Conservation (phyloP, 2,113 vertebrate species). For the Myotis davidii region DNA sequence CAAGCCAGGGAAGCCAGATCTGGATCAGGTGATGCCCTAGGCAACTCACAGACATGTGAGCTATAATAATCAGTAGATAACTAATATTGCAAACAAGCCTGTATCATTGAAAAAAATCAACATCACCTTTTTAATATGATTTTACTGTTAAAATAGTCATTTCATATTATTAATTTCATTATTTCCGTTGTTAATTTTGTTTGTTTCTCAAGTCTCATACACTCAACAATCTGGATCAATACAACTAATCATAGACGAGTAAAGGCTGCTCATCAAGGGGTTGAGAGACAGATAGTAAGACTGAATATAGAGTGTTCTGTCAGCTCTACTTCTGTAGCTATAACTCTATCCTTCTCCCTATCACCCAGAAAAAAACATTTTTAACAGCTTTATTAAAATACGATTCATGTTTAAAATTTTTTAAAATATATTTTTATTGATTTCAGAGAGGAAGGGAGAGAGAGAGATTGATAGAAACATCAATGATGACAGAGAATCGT, state of each 20-base stretch:
- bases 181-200: neutral
- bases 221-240: neutral
- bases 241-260: neutral
- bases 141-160: neutral
- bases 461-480: too few species aligned
- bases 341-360: neutral
- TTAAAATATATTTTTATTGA: too few species aligned
- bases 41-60: neutral
- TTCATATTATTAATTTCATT: neutral
- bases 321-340: neutral
- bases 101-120: neutral
- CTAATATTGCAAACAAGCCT: neutral
- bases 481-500: too few species aligned
- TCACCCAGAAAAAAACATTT: neutral
- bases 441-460: too few species aligned
- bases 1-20: neutral
- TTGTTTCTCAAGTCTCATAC: neutral
- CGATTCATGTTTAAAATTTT: neutral
- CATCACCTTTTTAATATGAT: neutral
- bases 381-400: neutral
- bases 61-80: neutral
- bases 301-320: neutral
- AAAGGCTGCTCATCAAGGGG: neutral
- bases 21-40: neutral
- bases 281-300: neutral